These are phyloP conservation scores for Ctenosaura bakeri DNA, from an alignment of 2,797 vertebrate genomes.

Conservation along the genomic window DNA sequence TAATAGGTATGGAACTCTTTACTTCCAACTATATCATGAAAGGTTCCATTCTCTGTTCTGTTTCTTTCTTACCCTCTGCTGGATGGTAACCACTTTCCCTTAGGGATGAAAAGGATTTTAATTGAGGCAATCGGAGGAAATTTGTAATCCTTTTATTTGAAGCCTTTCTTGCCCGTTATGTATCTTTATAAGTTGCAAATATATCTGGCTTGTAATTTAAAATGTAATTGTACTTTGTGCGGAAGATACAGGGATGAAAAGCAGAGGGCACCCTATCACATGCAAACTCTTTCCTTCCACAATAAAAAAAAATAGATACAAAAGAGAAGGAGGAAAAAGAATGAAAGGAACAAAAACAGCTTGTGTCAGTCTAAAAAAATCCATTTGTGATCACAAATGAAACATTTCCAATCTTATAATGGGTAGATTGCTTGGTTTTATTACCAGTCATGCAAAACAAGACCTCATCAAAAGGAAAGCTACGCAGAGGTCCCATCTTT, in stretches of 20 bases:
- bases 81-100: constrained; percentile 55
- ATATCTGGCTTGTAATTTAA: constrained; percentile 80
- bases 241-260: constrained; percentile 83
- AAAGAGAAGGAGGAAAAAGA: not conserved
- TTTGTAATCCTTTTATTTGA: constrained; percentile 74
- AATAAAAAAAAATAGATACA: constrained; percentile 71
- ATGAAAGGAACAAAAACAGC: constrained; percentile 57
- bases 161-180: constrained; percentile 77
- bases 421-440: constrained; percentile 83
- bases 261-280: constrained; percentile 84
- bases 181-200: constrained; percentile 82
- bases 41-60: constrained; percentile 60
- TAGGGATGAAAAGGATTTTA: constrained; percentile 80
- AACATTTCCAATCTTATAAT: constrained; percentile 88
- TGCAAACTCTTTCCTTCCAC: constrained; percentile 71
- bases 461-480: constrained; percentile 87
- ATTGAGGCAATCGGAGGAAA: constrained; percentile 83
- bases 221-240: constrained; percentile 81
- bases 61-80: constrained; percentile 56
- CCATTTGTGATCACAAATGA: constrained; percentile 91
- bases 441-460: constrained; percentile 90
- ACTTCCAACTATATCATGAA: constrained; percentile 68
- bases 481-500: constrained; percentile 78
- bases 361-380: constrained; percentile 86
- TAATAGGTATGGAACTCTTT: constrained; percentile 64